Evolutionary conservation across 2,888 invertebrate genomes (phyloP).

Genomic region (Halictus quadricinctus): DNA sequence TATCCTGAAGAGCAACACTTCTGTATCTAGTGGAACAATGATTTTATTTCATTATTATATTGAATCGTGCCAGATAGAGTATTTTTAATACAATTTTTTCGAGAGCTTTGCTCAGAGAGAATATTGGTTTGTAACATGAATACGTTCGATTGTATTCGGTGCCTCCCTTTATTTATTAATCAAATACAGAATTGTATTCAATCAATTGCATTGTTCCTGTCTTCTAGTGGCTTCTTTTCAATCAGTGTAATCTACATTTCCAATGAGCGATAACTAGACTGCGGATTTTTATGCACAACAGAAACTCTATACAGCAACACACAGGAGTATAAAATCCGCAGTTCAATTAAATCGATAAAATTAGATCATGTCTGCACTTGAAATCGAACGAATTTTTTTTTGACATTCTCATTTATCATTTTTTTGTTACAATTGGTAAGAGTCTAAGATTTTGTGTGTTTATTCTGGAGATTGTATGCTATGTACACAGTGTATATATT

Average conservation of each 20-base stretch:
- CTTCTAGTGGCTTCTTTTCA: not conserved
- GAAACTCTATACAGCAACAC: not conserved
- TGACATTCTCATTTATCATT: no score
- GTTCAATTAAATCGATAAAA: not conserved
- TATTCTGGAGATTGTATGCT: no score
- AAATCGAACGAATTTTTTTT: no score
- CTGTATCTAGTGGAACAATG: not conserved
- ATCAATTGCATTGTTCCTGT: not conserved
- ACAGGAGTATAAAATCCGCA: not conserved
- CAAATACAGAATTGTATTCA: not conserved
- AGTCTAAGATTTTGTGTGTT: no score
- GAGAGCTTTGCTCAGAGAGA: not conserved
- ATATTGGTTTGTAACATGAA: not conserved
- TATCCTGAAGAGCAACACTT: not conserved
- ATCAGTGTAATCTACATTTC: not conserved
- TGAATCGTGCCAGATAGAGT: not conserved
- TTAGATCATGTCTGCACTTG: not conserved
- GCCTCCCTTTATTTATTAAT: no score
- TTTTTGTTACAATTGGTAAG: no score
- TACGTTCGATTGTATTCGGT: not conserved
- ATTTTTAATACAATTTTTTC: not conserved
- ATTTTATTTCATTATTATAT: not conserved
- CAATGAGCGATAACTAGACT: not conserved
- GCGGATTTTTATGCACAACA: not conserved
- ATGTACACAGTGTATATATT: no score